A percentile compares a stretch with the other conserved stretches of the same genome.
These are phyloP conservation scores for Therioaphis trifolii DNA, from an alignment of 2,888 invertebrate species.

Conservation along the genomic window DNA sequence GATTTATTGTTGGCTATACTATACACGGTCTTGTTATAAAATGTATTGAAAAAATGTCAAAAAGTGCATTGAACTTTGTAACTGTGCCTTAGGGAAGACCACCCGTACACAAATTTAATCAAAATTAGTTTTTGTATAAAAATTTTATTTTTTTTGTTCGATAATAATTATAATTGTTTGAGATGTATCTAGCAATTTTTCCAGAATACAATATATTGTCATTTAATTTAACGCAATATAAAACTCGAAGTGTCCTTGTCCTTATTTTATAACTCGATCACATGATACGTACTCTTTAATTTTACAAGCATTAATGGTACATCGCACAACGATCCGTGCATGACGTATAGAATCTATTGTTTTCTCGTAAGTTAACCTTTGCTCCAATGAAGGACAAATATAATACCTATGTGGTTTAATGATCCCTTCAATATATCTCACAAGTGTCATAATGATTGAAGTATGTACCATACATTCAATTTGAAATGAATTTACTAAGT, in stretches of 20 bases:
- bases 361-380: slow-evolving; percentile 35
- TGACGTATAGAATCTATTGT: slow-evolving; percentile 55
- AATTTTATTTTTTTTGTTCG: neutral
- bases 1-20: slow-evolving; percentile 28
- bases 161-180: slow-evolving; percentile 34
- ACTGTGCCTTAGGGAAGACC: slow-evolving; percentile 16
- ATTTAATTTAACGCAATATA: slow-evolving; percentile 37
- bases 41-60: slow-evolving; percentile 20
- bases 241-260: slow-evolving; percentile 52
- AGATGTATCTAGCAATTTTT: slow-evolving; percentile 31
- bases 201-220: slow-evolving; percentile 47
- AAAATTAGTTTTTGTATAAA: neutral
- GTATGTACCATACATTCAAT: neutral
- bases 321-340: slow-evolving; percentile 50
- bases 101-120: slow-evolving; percentile 30
- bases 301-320: slow-evolving; percentile 49
- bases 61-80: slow-evolving; percentile 50
- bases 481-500: neutral
- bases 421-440: slow-evolving; percentile 40
- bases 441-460: neutral
- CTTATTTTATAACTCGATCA: slow-evolving; percentile 58
- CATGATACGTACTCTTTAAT: slow-evolving; percentile 27
- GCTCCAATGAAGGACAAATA: slow-evolving; percentile 39
- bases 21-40: slow-evolving; percentile 15
- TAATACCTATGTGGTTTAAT: slow-evolving; percentile 13